A percentile compares a stretch with the other conserved stretches of the same genome.
Conservation (phyloP, 2,113 vertebrate genomes). For the Apteryx mantelli region DNA sequence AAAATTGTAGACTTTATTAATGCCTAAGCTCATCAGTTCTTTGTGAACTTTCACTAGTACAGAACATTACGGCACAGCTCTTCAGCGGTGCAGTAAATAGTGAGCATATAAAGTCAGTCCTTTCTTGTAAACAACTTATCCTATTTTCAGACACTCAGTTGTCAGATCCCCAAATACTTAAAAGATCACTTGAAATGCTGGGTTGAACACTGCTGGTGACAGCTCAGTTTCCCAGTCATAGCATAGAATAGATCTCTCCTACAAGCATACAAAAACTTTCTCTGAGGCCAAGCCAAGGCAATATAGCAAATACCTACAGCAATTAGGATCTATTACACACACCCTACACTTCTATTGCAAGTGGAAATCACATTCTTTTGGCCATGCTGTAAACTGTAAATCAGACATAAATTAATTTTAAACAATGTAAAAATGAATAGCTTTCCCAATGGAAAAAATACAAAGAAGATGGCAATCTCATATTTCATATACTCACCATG, state of each 20-base stretch:
- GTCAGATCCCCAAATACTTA: not conserved
- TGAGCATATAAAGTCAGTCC: not conserved
- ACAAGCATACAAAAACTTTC: not conserved
- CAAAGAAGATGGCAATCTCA: not conserved
- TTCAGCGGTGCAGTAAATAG: not conserved
- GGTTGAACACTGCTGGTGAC: not conserved
- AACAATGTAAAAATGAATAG: not conserved
- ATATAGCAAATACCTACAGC: not conserved
- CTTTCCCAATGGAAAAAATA: not conserved
- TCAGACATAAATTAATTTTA: not conserved
- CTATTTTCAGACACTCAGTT: constrained; percentile 3
- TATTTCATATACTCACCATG: not conserved
- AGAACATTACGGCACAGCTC: not conserved
- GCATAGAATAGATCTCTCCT: not conserved
- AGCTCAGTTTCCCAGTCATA: not conserved
- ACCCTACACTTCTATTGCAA: not conserved
- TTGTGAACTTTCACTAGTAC: not conserved
- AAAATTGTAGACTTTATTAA: not conserved
- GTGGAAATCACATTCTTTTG: not conserved
- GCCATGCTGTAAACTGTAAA: not conserved
- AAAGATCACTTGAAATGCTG: not conserved
- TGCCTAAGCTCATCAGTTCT: not conserved
- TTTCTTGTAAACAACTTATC: not conserved
- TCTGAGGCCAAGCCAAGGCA: not conserved
- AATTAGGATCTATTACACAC: not conserved